A percentile compares a stretch with the other conserved stretches of the same genome.
These are phyloP conservation scores for Protophormia terraenovae DNA, from an alignment of 2,888 invertebrate species.

Conservation along the genomic window DNA sequence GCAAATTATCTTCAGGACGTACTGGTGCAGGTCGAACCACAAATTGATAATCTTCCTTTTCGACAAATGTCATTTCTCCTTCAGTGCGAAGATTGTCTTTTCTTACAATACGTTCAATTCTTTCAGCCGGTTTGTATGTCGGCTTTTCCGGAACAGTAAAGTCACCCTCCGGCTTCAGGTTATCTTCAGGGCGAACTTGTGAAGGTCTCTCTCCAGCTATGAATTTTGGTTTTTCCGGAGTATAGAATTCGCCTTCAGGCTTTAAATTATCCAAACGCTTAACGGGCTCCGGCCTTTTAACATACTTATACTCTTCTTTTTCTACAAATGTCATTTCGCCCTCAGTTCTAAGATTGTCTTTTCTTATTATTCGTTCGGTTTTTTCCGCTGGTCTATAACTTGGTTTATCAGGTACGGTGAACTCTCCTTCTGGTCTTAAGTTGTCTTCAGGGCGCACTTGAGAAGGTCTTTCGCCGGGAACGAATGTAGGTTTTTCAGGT, in stretches of 20 bases:
- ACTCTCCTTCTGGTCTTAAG: constrained; percentile 74
- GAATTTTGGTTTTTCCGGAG: constrained; percentile 80
- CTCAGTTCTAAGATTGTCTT: constrained; percentile 82
- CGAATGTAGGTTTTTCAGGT: constrained; percentile 81
- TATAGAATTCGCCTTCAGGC: constrained; percentile 83
- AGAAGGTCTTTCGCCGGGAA: constrained; percentile 81
- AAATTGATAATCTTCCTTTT: constrained; percentile 81
- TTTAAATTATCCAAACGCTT: constrained; percentile 83
- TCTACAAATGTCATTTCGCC: constrained; percentile 67
- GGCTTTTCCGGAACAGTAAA: constrained; percentile 73
- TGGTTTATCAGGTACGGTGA: constrained; percentile 74
- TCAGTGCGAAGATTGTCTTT: constrained; percentile 84
- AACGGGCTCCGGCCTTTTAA: constrained; percentile 81
- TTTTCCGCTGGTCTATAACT: constrained; percentile 80
- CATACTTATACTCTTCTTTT: constrained; percentile 78
- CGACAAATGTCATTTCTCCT: constrained; percentile 83
- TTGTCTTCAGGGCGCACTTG: constrained; percentile 82
- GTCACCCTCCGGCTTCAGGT: constrained; percentile 75
- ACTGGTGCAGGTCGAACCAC: constrained; percentile 81
- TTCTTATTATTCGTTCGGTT: constrained; percentile 81
- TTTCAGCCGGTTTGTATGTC: constrained; percentile 82
- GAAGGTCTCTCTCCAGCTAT: constrained; percentile 81
- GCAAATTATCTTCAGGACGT: constrained; percentile 80
- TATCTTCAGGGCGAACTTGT: constrained; percentile 83
- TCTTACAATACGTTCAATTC: constrained; percentile 75